Evolutionary conservation across 2,888 invertebrate species (phyloP).

Genomic region (Drosophila sordidula): DNA sequence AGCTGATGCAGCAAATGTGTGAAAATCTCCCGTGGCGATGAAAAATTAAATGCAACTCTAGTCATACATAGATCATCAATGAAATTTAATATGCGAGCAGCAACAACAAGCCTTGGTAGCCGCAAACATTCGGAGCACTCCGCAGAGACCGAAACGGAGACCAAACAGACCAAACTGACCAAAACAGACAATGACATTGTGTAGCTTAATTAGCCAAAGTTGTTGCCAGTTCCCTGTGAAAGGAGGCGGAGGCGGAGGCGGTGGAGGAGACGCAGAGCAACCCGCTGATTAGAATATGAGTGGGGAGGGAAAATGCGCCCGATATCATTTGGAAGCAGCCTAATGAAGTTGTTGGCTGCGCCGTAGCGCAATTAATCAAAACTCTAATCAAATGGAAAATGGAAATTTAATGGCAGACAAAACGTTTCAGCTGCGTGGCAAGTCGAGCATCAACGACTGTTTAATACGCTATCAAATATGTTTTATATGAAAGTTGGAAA

Average conservation of each 20-base stretch:
- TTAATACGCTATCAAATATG: constrained; percentile 14
- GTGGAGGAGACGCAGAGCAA: constrained; percentile 6
- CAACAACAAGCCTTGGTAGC: constrained; percentile 27
- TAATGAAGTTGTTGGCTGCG: constrained; percentile 71
- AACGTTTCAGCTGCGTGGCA: constrained; percentile 41
- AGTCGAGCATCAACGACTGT: neutral
- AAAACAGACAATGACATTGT: constrained; percentile 71
- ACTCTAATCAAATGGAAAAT: constrained; percentile 72
- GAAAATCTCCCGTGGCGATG: constrained; percentile 82
- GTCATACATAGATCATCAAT: constrained; percentile 81
- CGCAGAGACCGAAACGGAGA: constrained; percentile 10
- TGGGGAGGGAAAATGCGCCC: constrained; percentile 8
- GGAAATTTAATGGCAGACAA: constrained; percentile 76
- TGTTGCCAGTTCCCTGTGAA: constrained; percentile 54
- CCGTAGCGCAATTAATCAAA: constrained; percentile 75
- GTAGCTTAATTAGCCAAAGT: constrained; percentile 80
- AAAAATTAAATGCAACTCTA: constrained; percentile 81
- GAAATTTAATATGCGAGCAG: constrained; percentile 80
- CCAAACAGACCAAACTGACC: constrained; percentile 16
- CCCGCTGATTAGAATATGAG: constrained; percentile 74
- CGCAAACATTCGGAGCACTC: constrained; percentile 50
- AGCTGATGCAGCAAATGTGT: constrained; percentile 71
- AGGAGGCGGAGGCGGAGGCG: constrained; percentile 1
- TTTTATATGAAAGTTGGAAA: too few relatives aligned
- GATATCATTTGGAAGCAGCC: constrained; percentile 56